A percentile compares a stretch with the other conserved stretches of the same genome.
phyloP scores from a whole-genome alignment of 2,888 invertebrate species.

The Sminthurinus aureus region DNA sequence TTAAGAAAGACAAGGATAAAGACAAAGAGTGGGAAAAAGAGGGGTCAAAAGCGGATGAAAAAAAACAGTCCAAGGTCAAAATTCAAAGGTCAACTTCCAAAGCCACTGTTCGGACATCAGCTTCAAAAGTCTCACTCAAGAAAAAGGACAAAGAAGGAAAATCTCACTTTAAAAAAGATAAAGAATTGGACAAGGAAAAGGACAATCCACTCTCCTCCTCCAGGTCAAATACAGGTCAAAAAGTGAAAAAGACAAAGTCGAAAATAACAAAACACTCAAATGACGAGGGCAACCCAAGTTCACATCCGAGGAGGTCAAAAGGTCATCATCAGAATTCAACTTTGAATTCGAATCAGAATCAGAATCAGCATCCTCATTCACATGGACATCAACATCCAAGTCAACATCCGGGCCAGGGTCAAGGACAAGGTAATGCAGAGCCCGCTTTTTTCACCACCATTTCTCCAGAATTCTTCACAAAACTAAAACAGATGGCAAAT shows the following conservation, averaged over 20 bases:
- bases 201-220: not conserved
- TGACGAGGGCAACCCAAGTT: no score
- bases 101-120: not conserved
- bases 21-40: no score
- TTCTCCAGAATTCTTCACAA: constrained; percentile 30
- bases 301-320: no score
- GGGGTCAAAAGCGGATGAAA: not conserved
- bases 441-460: constrained; percentile 23
- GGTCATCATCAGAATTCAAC: not conserved
- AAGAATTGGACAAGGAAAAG: not conserved
- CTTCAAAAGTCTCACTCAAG: not conserved
- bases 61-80: not conserved
- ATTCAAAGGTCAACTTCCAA: not conserved
- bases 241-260: not conserved
- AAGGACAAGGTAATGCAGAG: not conserved
- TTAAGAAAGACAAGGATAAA: not conserved
- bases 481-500: constrained; percentile 23
- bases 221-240: not conserved
- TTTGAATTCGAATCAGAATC: not conserved
- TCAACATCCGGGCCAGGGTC: not conserved
- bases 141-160: not conserved
- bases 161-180: not conserved
- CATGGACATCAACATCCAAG: not conserved
- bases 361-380: not conserved
- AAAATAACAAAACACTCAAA: not conserved